These are phyloP conservation scores for Notolabrus celidotus DNA, from an alignment of 2,797 vertebrate species.

Conservation along the genomic window DNA sequence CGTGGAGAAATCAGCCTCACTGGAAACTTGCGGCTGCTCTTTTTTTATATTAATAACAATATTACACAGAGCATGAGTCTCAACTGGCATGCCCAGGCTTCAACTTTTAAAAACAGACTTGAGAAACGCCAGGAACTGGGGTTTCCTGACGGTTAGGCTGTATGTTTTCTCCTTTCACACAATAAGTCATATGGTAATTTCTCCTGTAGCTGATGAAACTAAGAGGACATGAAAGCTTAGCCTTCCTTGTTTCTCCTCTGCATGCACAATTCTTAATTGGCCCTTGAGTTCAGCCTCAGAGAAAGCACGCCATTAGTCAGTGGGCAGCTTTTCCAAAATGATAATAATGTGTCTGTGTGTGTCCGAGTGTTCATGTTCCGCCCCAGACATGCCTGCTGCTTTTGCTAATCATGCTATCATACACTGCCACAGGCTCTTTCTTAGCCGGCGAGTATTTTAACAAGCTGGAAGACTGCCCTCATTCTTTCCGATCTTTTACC, in stretches of 20 bases:
- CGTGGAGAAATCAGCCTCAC: conserved; percentile 66
- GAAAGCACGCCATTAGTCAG: conserved; percentile 44
- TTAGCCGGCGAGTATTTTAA: conserved; percentile 71
- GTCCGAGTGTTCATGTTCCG: conserved; percentile 38
- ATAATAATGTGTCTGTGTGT: conserved; percentile 19
- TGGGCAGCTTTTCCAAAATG: conserved; percentile 45
- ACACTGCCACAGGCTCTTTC: conserved; percentile 53
- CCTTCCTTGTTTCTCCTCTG: conserved; percentile 26
- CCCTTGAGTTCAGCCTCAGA: conserved; percentile 21
- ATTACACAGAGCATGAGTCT: conserved; percentile 55
- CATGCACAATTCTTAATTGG: conserved; percentile 23
- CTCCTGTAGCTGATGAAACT: conserved; percentile 23
- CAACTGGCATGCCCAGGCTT: conserved; percentile 39
- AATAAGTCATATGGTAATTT: conserved; percentile 29
- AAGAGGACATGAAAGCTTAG: conserved; percentile 15
- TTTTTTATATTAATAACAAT: conserved; percentile 58
- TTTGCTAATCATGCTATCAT: conserved; percentile 69
- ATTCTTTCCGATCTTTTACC: conserved; percentile 66
- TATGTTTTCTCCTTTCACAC: background rate
- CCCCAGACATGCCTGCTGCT: conserved; percentile 66
- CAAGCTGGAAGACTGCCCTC: conserved; percentile 60
- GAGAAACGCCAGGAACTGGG: conserved; percentile 65
- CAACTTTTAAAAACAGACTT: conserved; percentile 67
- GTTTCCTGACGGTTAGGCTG: conserved; percentile 66
- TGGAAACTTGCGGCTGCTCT: conserved; percentile 74